These are phyloP conservation scores for Actinemys pallida DNA, from an alignment of 2,113 vertebrate genomes.

Conservation along the genomic window DNA sequence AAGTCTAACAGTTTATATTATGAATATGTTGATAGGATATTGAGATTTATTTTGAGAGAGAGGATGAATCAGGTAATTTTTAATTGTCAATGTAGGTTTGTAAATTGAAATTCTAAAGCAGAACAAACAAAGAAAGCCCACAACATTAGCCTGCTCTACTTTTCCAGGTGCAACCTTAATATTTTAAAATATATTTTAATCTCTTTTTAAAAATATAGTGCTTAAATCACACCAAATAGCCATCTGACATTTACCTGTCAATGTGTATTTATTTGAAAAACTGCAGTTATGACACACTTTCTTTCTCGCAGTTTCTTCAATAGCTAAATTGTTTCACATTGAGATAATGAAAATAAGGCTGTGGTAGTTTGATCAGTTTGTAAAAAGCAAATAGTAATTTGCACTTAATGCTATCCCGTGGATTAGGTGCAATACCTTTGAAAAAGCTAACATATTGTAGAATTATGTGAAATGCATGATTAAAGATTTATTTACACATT, in stretches of 20 bases:
- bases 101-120: not conserved
- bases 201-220: not conserved
- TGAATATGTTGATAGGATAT: not conserved
- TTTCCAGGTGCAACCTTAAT: not conserved
- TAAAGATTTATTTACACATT: conserved; percentile 12
- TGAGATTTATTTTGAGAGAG: not conserved
- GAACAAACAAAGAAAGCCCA: not conserved
- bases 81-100: not conserved
- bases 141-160: not conserved
- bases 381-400: not conserved
- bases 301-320: not conserved
- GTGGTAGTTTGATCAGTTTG: conserved; percentile 1
- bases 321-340: conserved; percentile 21
- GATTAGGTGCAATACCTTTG: not conserved
- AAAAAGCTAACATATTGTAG: not conserved
- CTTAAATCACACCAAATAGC: not conserved
- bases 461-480: not conserved
- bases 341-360: conserved; percentile 36
- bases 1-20: not conserved
- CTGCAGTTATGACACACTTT: not conserved
- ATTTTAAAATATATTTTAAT: not conserved
- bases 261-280: not conserved
- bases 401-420: not conserved
- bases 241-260: not conserved
- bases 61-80: not conserved